phyloP scores from a whole-genome alignment of 2,797 vertebrate species.

The Stomatorhinus walkeri region DNA sequence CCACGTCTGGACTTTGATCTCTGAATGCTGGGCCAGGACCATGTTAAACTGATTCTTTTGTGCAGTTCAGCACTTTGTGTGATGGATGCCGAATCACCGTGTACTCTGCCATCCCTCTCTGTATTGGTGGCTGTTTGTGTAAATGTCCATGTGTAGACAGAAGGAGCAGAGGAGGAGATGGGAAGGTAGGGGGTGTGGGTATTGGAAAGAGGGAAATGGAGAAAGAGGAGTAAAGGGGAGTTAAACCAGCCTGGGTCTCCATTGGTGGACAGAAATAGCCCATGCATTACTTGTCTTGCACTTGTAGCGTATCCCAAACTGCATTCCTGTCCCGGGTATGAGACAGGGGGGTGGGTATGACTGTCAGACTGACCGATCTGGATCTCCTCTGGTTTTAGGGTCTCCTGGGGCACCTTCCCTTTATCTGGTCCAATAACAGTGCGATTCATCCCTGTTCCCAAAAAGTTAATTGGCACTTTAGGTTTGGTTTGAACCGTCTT shows the following conservation, averaged over 20 bases:
- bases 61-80: neutral
- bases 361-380: neutral
- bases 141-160: neutral
- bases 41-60: neutral
- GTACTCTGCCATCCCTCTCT: neutral
- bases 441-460: neutral
- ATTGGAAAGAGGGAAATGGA: neutral
- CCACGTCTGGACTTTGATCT: neutral
- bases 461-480: neutral
- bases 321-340: conserved; percentile 5
- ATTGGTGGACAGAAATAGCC: conserved; percentile 61
- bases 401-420: neutral
- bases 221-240: conserved; percentile 39
- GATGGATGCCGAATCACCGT: neutral
- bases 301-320: neutral
- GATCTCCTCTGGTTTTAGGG: neutral
- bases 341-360: neutral
- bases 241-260: conserved; percentile 36
- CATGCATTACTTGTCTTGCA: conserved; percentile 20
- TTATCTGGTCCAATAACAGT: neutral
- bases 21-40: neutral
- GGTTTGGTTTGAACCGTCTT: neutral
- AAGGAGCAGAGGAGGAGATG: neutral
- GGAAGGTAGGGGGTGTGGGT: neutral
- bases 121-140: neutral